Base-by-base conservation (phyloP, 2,113 vertebrate species). In the Thermophis baileyi region DNA sequence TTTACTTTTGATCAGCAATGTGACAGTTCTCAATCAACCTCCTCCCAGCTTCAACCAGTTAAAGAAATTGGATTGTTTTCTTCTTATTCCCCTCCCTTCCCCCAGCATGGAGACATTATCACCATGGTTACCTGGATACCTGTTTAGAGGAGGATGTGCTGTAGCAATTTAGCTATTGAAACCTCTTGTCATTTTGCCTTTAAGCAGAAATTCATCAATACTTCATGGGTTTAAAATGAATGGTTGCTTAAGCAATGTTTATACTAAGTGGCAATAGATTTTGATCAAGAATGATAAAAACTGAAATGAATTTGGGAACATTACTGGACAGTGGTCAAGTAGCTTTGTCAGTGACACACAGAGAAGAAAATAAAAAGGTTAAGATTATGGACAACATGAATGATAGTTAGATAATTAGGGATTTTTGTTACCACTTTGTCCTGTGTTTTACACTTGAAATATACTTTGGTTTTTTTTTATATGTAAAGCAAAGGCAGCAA, bases 91-190 rank as follows among this genome's bases (percentile, higher is more conserved):
- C 93, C 88, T 47, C 50, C 35, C 87, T 50, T 74, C 54, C 91
- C 94, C 50, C 92, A 96, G 96, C 94, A 93, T 96, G 49, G 96
- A 96, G 94, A 96, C 92, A 95, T 22, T 6, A 94, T 96, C 95
- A 91, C 96, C 96, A 96, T 94, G 85, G 96, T 97, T 97, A 97
- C 97, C 94, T 95, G 91, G 94, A 88, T 97, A 96, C 94, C 96
- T 97, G 94, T 96, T 94, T 91, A 94, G 92, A 93, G 94, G 93
- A 94, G 90, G 95, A 94, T 88, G 60, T 55, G 93, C 93, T 88
- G 94, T 86, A n/a, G 88, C 94, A 94, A 94, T 94, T 93, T n/a
- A 16, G 93, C 94, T 94, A 94, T 95, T 96, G 93, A 96, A 96
- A 92, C 6, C 6, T 93, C 93, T 94, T 94, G 53, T 57, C 88